These are phyloP conservation scores for Deladenus siricidicola DNA, from an alignment of 2,888 invertebrate genomes.

Conservation along the genomic window DNA sequence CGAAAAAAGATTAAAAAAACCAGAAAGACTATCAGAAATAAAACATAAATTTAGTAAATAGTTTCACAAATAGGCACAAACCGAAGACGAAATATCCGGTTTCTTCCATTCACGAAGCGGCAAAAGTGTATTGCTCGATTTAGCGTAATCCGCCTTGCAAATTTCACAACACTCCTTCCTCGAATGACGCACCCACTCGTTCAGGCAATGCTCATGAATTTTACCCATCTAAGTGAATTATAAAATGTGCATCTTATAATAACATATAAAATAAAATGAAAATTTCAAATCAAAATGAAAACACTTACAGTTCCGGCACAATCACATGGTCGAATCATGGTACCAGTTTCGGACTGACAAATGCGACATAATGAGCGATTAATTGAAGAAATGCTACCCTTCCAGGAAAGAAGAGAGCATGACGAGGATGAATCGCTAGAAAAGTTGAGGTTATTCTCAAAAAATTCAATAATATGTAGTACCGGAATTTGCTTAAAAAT, in stretches of 20 bases:
- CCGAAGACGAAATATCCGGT: constrained; percentile 21
- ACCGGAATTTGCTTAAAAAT: no score
- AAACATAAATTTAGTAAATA: no score
- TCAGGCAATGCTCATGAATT: constrained; percentile 40
- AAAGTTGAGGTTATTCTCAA: neutral
- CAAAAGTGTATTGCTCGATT: constrained; percentile 25
- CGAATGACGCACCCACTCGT: constrained; percentile 40
- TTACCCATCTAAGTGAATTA: constrained; percentile 31
- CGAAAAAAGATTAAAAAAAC: no score
- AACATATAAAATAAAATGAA: no score
- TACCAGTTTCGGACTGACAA: constrained; percentile 43
- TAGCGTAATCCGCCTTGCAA: constrained; percentile 34
- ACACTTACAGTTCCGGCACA: constrained; percentile 40
- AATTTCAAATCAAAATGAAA: neutral
- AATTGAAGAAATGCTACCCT: neutral
- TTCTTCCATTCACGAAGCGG: constrained; percentile 29
- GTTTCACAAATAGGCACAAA: no score
- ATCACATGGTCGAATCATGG: constrained; percentile 41
- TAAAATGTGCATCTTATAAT: neutral
- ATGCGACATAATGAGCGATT: constrained; percentile 35
- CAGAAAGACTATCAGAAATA: no score
- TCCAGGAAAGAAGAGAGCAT: neutral
- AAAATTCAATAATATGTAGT: no score
- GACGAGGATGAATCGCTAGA: neutral
- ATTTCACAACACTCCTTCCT: constrained; percentile 39